Percentiles rank a stretch among this genome's conserved stretches.
Conservation (phyloP, 2,888 invertebrate species). For the Ferdinandea cuprea region DNA sequence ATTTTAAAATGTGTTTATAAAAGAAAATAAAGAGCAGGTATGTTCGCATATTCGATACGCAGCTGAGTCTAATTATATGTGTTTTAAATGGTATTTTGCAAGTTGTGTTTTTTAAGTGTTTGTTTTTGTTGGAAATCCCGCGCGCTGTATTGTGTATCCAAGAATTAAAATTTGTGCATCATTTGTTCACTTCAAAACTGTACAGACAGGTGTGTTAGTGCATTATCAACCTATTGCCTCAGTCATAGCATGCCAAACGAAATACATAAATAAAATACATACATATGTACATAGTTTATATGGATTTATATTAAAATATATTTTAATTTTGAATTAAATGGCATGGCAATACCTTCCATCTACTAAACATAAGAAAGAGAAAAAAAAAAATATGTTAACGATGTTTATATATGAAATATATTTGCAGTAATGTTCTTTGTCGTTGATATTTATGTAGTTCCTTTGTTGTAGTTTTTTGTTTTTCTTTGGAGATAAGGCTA, state of each 20-base stretch:
- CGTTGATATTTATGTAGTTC: no score
- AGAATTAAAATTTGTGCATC: neutral
- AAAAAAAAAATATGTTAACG: no score
- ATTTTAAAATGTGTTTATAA: slow-evolving; percentile 24
- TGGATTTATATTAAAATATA: no score
- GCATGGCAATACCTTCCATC: no score
- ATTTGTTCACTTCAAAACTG: neutral
- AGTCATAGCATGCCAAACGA: neutral
- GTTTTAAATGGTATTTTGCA: neutral
- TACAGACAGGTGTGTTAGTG: neutral
- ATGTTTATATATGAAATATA: no score
- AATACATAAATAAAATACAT: neutral
- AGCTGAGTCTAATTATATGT: slow-evolving; percentile 9
- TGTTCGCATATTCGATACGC: slow-evolving; percentile 9
- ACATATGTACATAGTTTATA: neutral
- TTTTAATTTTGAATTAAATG: no score
- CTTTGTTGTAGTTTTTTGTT: no score
- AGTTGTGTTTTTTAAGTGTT: neutral
- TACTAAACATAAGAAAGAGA: no score
- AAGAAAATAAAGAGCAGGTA: slow-evolving; percentile 21
- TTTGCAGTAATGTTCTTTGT: no score
- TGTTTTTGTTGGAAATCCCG: neutral
- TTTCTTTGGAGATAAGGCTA: no score
- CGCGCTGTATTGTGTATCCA: neutral
- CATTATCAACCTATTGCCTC: neutral